phyloP scores from a whole-genome alignment of 2,888 invertebrate species.

The Mycalesis mineus region DNA sequence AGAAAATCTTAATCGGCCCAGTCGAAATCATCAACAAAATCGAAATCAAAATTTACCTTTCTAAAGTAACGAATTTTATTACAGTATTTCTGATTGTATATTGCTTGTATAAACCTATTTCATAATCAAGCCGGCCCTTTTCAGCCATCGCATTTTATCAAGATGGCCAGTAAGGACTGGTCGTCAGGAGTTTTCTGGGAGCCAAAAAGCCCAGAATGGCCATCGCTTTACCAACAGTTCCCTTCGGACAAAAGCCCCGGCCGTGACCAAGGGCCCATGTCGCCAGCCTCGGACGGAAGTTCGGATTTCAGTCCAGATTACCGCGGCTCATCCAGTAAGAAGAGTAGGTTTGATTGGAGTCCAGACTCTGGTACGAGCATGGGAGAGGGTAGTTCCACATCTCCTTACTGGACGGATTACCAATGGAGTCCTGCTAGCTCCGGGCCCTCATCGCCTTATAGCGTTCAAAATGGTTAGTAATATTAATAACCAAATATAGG shows the following conservation, averaged over 20 bases:
- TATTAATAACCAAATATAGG: too few relatives aligned
- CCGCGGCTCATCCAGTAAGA: slow-evolving; percentile 42
- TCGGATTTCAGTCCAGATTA: slow-evolving; percentile 65
- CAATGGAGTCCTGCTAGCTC: slow-evolving; percentile 78
- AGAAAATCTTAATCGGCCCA: too few relatives aligned
- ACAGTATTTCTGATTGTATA: too few relatives aligned
- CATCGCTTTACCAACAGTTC: slow-evolving; percentile 41
- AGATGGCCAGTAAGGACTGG: slow-evolving; percentile 67
- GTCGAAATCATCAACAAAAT: too few relatives aligned
- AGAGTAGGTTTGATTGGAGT: slow-evolving; percentile 62
- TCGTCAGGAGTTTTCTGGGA: slow-evolving; percentile 69
- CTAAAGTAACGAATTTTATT: too few relatives aligned
- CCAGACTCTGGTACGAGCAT: slow-evolving; percentile 63
- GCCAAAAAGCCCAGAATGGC: slow-evolving; percentile 65
- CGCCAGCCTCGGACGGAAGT: slow-evolving; percentile 60
- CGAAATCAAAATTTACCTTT: too few relatives aligned
- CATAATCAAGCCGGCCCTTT: neutral
- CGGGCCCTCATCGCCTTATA: slow-evolving; percentile 70
- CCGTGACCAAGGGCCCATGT: slow-evolving; percentile 50
- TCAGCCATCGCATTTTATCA: slow-evolving; percentile 38
- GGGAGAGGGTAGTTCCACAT: slow-evolving; percentile 54
- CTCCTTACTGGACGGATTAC: slow-evolving; percentile 62
- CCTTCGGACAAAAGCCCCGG: slow-evolving; percentile 55
- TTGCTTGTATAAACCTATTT: too few relatives aligned
- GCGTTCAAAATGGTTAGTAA: slow-evolving; percentile 54